A percentile compares a stretch with the other conserved stretches of the same genome.
These are phyloP conservation scores for Cercocebus atys DNA, from an alignment of 2,113 vertebrate species.

Conservation along the genomic window DNA sequence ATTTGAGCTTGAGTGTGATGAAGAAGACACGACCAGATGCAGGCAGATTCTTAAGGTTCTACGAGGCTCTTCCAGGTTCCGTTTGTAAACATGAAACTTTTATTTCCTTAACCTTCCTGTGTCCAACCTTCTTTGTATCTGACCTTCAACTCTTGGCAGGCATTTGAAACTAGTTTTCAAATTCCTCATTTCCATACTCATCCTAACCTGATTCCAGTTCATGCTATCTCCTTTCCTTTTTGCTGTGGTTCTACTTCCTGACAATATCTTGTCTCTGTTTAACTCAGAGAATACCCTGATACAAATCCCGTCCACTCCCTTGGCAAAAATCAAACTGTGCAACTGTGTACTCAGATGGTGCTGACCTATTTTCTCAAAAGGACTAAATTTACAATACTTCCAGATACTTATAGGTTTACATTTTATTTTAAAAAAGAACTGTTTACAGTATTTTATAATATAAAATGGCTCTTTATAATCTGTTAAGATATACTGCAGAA, in stretches of 20 bases:
- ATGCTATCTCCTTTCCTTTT: background rate
- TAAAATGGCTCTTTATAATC: background rate
- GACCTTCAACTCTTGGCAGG: background rate
- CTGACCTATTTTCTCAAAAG: background rate
- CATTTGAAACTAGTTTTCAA: background rate
- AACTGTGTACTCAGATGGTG: background rate
- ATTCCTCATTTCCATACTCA: background rate
- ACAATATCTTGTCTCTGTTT: background rate
- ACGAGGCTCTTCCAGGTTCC: fast-evolving
- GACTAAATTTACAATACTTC: background rate
- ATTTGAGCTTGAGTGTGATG: background rate
- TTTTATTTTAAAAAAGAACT: background rate
- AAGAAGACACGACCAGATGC: too few relatives aligned
- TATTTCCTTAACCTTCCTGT: background rate
- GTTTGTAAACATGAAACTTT: background rate
- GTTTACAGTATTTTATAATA: background rate
- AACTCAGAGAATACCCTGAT: background rate
- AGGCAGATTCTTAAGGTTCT: too few relatives aligned
- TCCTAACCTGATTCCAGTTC: background rate
- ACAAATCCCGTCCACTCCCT: background rate
- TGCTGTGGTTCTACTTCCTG: background rate
- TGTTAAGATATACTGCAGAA: background rate
- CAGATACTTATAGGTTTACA: background rate
- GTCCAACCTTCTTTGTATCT: background rate
- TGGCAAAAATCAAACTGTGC: background rate